Evolutionary conservation across 2,888 invertebrate genomes (phyloP), one percentile per base, ranked within the genome.

Genomic region (Eudemis profundana): DNA sequence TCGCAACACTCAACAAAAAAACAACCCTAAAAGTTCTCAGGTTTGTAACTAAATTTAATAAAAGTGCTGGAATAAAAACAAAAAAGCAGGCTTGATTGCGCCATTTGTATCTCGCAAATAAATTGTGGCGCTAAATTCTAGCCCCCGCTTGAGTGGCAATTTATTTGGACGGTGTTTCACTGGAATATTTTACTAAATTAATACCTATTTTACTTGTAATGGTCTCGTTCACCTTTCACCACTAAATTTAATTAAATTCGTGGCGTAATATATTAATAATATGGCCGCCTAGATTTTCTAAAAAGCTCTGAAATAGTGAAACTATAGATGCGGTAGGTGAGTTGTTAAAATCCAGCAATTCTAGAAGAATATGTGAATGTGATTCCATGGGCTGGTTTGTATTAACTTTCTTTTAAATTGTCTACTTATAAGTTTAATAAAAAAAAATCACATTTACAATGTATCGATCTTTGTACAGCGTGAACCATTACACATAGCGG

Each of bases 71-170:
- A 27, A 54, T 33, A 19, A 10, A 54, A 53, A 15, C 14, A 15
- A 27, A 56, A 42, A 29, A 44, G 14, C 14, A 33, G 14, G 27
- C 47, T 42, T 50, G 19, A 57, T 63, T 57, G 33, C 23, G 17
- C 19, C 63, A 57, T 57, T 63, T 57, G 56, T 57, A 56, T 50
- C 27, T 49, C 49, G n/a, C 29, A 50, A 63, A 57, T 42, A 56
- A 63, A 56, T 49, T 57, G 50, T 21, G 17, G 21, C 33, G 10
- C 42, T n/a, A 42, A 19, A 42, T 56, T 29, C 23, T 38, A 53
- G 53, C 47, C 23, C n/a, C 36, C 21, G 57, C 10, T 21, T 47
- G 36, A 59, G 46, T 47, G 47, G 57, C 46, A 47, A 59, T 59
- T 59, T 57, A 57, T 46, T 47, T 59, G 36, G 19, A 57, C 10